Percentiles rank a stretch among this genome's conserved stretches.
phyloP scores from a whole-genome alignment of 2,888 invertebrate genomes.

The Cyrtodaria siliqua region DNA sequence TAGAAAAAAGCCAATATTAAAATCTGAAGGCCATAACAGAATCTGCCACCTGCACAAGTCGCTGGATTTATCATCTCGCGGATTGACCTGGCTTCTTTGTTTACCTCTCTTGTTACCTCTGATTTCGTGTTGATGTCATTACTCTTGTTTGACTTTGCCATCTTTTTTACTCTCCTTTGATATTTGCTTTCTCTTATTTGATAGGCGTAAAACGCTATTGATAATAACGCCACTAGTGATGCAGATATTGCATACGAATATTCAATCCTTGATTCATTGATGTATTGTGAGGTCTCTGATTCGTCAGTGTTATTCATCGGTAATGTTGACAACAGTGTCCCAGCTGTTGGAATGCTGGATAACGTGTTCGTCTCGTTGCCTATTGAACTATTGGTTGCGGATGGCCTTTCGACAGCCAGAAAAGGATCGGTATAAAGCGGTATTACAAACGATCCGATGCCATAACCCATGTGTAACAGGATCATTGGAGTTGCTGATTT shows the following conservation, averaged over 20 bases:
- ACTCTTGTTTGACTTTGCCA: neutral
- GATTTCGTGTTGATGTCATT: neutral
- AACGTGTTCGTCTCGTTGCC: neutral
- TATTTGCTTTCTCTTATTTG: conserved; percentile 44
- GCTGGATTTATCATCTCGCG: conserved; percentile 66
- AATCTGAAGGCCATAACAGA: conserved; percentile 61
- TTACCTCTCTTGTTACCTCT: neutral
- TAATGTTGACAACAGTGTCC: neutral
- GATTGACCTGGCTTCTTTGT: neutral
- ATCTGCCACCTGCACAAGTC: conserved; percentile 66
- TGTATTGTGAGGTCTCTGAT: conserved; percentile 17
- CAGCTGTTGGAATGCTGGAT: neutral
- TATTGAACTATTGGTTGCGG: neutral
- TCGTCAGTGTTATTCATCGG: neutral
- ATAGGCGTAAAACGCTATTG: conserved; percentile 63
- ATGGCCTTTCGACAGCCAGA: conserved; percentile 51
- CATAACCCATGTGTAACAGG: conserved; percentile 75
- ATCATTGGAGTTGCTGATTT: conserved; percentile 74
- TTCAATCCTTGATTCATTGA: conserved; percentile 65
- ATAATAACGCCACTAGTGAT: conserved; percentile 40
- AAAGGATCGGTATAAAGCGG: conserved; percentile 74
- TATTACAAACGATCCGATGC: conserved; percentile 74
- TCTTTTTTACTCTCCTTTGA: neutral
- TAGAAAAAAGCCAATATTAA: conserved; percentile 65
- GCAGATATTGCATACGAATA: conserved; percentile 68